phyloP scores from a whole-genome alignment of 2,888 invertebrate species.

The Hypolimnas misippus region DNA sequence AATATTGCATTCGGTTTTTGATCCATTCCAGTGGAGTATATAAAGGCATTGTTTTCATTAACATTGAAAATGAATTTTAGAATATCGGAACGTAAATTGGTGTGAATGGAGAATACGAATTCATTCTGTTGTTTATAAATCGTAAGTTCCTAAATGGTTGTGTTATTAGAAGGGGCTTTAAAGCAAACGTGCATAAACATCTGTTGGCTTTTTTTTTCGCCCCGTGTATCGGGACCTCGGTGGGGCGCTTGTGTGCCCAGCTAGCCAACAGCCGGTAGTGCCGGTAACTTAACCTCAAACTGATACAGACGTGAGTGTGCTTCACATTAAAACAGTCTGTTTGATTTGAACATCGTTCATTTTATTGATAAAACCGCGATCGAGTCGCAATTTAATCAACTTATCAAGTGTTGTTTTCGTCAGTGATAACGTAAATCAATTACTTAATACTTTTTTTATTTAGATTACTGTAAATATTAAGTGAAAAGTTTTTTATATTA shows the following conservation, averaged over 20 bases:
- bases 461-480: neutral
- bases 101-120: neutral
- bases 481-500: too few relatives aligned
- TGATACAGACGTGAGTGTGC: constrained; percentile 80
- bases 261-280: constrained; percentile 73
- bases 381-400: constrained; percentile 17
- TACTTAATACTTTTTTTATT: neutral
- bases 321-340: constrained; percentile 71
- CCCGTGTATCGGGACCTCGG: constrained; percentile 62
- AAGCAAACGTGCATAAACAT: constrained; percentile 38
- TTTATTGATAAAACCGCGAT: constrained; percentile 17
- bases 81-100: neutral
- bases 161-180: constrained; percentile 19
- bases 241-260: constrained; percentile 69
- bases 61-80: neutral
- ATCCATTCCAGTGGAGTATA: neutral
- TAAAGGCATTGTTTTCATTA: neutral
- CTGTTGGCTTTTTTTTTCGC: constrained; percentile 50
- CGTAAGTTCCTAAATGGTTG: constrained; percentile 4
- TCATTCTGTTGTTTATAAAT: neutral
- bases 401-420: constrained; percentile 15
- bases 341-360: constrained; percentile 48
- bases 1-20: neutral
- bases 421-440: constrained; percentile 14
- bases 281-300: constrained; percentile 83